Base-by-base conservation (phyloP, 2,888 invertebrate species). In the Sphinx pinastri region DNA sequence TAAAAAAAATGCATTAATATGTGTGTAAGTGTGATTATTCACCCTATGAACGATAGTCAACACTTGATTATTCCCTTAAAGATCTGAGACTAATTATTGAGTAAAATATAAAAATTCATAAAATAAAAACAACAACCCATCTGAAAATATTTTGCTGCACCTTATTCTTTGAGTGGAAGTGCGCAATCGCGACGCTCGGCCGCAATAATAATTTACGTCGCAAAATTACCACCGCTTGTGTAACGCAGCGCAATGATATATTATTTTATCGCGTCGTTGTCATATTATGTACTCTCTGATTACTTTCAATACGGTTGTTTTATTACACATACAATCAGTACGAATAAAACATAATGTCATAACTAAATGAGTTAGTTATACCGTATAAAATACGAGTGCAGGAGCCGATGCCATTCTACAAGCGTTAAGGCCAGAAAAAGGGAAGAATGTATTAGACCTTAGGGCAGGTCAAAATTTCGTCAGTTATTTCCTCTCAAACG, bases 211-310 rank as follows among this genome's bases (percentile, higher is more conserved):
- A 84, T 86, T 84, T 83, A 79, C 81, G 84, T 78, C 81, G 84
- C 84, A 75, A 84, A 84, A 84, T 88, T 85, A 85, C 85, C 74
- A 79, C 75, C 79, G 76, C 85, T 85, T 86, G 86, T 85, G 85
- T 86, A 88, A 88, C 80, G 81, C 81, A 77, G 81, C 81, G 85
- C 87, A 86, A 87, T 83, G 78, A 74, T 76, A 78, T 82, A 80
- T 82, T 80, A 81, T 82, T 82, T 83, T 78, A 82, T 80, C 78
- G 60, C 19, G 67, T 38, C 67, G 58, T 67, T 67, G 72, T 52
- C 63, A 71, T 74, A 72, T 72, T 72, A 68, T 71, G 70, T 63
- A 58, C 70, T 67, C 68, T 55, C 63, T 70, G 66, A 70, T 73
- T 71, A 71, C 70, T 68, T 52, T 38, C 31, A 70, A 52, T 70